Evolutionary conservation across 1,140 invertebrate genomes (phyloP).

Genomic region (Euwallacea fornicatus): DNA sequence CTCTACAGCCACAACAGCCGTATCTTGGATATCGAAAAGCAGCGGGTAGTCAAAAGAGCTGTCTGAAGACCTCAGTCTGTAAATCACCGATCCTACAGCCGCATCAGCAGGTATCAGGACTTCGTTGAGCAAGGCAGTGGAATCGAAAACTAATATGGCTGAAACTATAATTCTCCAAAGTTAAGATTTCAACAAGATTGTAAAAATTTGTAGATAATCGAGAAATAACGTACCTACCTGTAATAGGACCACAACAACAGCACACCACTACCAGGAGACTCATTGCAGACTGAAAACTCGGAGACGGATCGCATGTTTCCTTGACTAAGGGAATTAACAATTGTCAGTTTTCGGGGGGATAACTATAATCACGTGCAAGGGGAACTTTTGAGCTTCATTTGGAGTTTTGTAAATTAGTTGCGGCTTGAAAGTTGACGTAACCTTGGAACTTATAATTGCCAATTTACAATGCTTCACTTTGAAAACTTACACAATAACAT

Average conservation of each 20-base stretch:
- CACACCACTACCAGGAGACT: conserved; percentile 22
- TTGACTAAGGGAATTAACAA: background rate
- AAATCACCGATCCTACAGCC: conserved; percentile 78
- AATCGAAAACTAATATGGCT: conserved; percentile 74
- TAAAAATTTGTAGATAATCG: background rate
- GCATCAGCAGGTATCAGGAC: conserved; percentile 81
- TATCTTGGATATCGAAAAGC: conserved; percentile 73
- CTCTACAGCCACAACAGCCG: conserved; percentile 70
- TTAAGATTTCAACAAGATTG: too few relatives aligned
- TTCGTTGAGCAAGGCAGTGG: conserved; percentile 75
- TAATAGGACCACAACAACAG: conserved; percentile 23
- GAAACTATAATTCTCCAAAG: conserved; percentile 16
- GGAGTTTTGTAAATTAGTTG: too few relatives aligned
- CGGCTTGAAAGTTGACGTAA: background rate
- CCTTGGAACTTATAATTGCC: too few relatives aligned
- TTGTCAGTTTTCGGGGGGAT: background rate
- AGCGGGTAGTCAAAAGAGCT: conserved; percentile 85
- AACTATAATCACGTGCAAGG: background rate
- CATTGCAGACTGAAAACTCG: conserved; percentile 31
- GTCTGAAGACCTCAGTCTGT: conserved; percentile 82
- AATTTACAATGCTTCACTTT: too few relatives aligned
- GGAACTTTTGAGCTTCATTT: background rate
- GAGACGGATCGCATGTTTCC: background rate
- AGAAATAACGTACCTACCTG: conserved; percentile 9
- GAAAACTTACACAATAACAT: too few relatives aligned